These are phyloP conservation scores for Rhagium mordax DNA, from an alignment of 2,888 invertebrate genomes.

Conservation along the genomic window DNA sequence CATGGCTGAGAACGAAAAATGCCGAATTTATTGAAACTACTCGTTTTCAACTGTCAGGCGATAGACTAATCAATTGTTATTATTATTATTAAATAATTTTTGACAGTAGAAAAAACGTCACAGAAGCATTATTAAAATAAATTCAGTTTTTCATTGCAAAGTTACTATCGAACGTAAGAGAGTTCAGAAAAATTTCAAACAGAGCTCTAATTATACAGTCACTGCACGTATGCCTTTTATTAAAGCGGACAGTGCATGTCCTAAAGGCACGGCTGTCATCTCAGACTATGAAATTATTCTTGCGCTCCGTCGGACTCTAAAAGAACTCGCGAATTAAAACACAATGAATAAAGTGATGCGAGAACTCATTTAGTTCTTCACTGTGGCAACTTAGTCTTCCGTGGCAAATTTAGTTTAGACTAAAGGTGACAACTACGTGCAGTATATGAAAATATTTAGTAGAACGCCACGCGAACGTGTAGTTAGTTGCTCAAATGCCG, in stretches of 20 bases:
- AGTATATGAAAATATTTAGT: background rate
- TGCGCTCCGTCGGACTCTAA: conserved; percentile 58
- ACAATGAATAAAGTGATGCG: conserved; percentile 60
- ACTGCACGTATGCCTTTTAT: conserved; percentile 60
- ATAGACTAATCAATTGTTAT: too few species aligned
- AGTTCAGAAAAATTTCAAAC: conserved; percentile 42
- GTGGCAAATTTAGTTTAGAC: conserved; percentile 45
- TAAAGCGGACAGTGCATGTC: conserved; percentile 61
- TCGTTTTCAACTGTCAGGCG: too few species aligned
- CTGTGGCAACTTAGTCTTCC: conserved; percentile 53
- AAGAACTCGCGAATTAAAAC: conserved; percentile 61
- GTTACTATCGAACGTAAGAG: conserved; percentile 29
- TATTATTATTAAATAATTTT: background rate
- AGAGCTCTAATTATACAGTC: conserved; percentile 58
- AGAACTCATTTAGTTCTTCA: conserved; percentile 60
- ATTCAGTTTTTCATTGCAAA: conserved; percentile 39
- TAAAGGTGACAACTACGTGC: background rate
- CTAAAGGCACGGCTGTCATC: conserved; percentile 61
- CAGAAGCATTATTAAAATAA: conserved; percentile 15
- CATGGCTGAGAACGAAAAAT: too few species aligned
- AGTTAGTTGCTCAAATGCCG: too few species aligned
- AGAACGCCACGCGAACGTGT: too few species aligned
- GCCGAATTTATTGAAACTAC: too few species aligned
- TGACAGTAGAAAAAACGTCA: background rate
- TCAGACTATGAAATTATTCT: conserved; percentile 63